Conservation (phyloP, 2,797 vertebrate species). For the Phataginus tetradactyla region DNA sequence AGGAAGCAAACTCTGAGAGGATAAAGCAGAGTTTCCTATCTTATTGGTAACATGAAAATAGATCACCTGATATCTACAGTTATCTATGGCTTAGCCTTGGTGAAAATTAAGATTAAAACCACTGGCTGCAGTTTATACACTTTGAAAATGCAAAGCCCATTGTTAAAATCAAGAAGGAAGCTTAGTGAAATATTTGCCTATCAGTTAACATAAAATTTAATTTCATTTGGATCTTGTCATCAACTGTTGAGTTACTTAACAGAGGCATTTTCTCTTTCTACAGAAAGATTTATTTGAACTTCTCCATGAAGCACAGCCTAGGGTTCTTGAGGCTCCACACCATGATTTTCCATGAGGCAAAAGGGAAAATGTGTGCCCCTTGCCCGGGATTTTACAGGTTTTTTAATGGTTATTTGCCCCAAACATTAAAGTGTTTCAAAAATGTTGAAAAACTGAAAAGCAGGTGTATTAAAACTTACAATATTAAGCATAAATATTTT, state of each 20-base stretch:
- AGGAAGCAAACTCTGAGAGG: not conserved
- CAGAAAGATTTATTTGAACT: not conserved
- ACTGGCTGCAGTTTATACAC: not conserved
- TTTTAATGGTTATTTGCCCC: not conserved
- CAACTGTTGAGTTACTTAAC: not conserved
- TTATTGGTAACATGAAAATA: accelerated
- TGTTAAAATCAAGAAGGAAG: not conserved
- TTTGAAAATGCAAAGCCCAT: not conserved
- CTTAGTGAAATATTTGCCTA: not conserved
- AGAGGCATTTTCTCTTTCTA: not conserved
- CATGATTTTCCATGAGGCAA: not conserved
- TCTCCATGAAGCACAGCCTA: not conserved
- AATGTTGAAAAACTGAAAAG: not conserved
- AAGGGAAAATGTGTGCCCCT: not conserved
- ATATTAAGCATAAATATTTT: not conserved
- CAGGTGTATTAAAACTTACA: not conserved
- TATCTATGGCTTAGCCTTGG: not conserved
- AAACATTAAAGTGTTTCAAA: not conserved
- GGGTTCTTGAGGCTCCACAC: no score
- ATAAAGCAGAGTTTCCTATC: not conserved
- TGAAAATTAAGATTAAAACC: not conserved
- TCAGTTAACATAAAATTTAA: not conserved
- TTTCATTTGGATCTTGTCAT: not conserved
- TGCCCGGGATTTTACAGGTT: no score
- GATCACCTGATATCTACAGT: not conserved